Percentiles rank a stretch among this genome's conserved stretches.
phyloP scores from a whole-genome alignment of 2,888 invertebrate genomes.

The Caenorhabditis angaria region DNA sequence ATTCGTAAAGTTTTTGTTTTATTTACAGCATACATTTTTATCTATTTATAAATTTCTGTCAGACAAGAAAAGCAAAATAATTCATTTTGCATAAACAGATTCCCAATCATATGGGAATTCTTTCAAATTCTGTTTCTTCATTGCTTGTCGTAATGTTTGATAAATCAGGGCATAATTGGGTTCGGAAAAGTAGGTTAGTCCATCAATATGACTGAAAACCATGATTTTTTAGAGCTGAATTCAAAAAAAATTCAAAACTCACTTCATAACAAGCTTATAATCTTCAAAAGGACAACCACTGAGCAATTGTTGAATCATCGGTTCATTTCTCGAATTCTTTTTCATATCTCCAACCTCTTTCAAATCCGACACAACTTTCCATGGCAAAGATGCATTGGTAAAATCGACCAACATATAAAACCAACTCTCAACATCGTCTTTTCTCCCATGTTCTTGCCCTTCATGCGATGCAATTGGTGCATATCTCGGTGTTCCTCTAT shows the following conservation, averaged over 20 bases:
- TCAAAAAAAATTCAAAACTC: not conserved
- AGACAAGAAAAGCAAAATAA: too few species aligned
- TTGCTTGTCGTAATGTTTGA: too few species aligned
- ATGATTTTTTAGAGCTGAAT: not conserved
- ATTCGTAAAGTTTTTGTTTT: not conserved
- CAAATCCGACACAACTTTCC: conserved; percentile 62
- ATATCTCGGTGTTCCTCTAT: conserved; percentile 64
- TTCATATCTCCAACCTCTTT: conserved; percentile 54
- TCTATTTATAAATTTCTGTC: too few species aligned
- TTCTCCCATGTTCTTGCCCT: conserved; percentile 54
- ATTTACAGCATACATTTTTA: not conserved
- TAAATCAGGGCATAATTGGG: conserved; percentile 29
- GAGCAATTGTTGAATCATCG: conserved; percentile 34
- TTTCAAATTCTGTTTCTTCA: too few species aligned
- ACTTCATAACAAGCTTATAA: conserved; percentile 42
- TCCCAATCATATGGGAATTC: too few species aligned
- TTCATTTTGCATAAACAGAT: too few species aligned
- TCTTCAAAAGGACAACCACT: conserved; percentile 40
- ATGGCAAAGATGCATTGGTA: conserved; percentile 63
- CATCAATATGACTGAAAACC: conserved; percentile 44
- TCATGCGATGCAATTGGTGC: conserved; percentile 61
- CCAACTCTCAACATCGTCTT: conserved; percentile 64
- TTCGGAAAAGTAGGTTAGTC: conserved; percentile 39
- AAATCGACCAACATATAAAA: conserved; percentile 66
- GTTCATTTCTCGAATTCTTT: conserved; percentile 30